phyloP scores from a whole-genome alignment of 2,113 vertebrate species.

The Urocitellus parryii region DNA sequence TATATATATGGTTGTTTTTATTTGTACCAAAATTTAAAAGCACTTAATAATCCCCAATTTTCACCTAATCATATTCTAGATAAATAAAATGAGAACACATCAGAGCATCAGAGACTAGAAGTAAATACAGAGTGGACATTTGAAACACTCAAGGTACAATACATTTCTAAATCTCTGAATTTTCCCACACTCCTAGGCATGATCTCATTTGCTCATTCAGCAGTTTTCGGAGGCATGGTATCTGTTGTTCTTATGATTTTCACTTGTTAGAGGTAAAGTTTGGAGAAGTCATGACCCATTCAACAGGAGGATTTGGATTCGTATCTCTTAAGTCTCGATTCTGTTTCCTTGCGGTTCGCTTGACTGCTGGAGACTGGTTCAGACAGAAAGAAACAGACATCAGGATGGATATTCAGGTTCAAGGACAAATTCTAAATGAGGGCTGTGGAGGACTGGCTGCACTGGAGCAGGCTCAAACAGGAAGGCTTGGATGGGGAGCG shows the following conservation, averaged over 20 bases:
- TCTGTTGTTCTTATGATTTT: background rate
- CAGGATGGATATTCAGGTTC: background rate
- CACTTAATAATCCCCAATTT: background rate
- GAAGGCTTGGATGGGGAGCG: too few relatives aligned
- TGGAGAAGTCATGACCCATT: background rate
- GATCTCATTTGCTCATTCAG: background rate
- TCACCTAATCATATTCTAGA: background rate
- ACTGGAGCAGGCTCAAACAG: background rate
- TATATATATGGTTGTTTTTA: background rate
- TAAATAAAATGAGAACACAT: background rate
- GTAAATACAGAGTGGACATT: background rate
- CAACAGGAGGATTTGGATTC: background rate
- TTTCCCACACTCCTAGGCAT: background rate
- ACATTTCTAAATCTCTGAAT: background rate
- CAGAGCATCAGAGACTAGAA: background rate
- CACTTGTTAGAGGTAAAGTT: conserved; percentile 4
- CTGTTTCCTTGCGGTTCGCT: background rate
- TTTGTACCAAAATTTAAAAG: background rate
- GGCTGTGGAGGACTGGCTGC: background rate
- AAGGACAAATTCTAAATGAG: background rate
- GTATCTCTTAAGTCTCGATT: background rate
- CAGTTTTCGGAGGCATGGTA: background rate
- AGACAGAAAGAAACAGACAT: background rate
- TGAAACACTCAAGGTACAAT: background rate
- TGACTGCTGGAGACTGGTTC: background rate